Evolutionary conservation across 2,797 vertebrate genomes (phyloP), one percentile per base, ranked within the genome.

Genomic region (Meda fulgida): DNA sequence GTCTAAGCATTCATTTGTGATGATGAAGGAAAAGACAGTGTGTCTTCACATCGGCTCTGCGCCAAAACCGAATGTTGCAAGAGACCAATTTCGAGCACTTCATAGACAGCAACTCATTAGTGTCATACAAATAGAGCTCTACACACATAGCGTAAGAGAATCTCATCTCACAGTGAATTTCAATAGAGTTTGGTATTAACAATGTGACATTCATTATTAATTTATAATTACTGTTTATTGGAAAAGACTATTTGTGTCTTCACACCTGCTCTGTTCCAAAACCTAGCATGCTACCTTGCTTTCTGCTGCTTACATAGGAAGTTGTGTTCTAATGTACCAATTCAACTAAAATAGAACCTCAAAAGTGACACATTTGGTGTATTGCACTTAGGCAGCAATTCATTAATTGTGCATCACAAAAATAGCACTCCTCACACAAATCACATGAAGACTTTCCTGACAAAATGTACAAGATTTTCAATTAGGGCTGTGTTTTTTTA

Each of bases 21-120:
- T 78, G 63, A 85, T 80, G 77, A 85, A 85, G 88, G 71, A 79
- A 78, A 86, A 76, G 55, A 53, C 34, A 58, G 34, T 21, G 29
- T 31, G 14, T 80, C 69, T 77, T 46, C 38, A 66, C 31, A 34
- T 53, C 40, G 3, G 43, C 81, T 82, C 70, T 26, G 71, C 55
- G 48, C 29, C 71, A 66, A 34, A 65, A 36, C 19, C 29, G 26
- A 72, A 72, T 43, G 43, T 40, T 23, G 11, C 23, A 43, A 71
- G 69, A 65, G 48, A 63, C 38, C 16, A 21, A 29, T 46, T 65
- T 31, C 8, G 60, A 80, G 66, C n/a, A 4, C 38, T 46, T n/a
- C 29, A 8, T 14, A 36, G 38, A 67, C 26, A 5, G 11, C 29
- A 67, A 80, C 19, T 80, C 29, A 31, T 48, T 66, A 66, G 29